phyloP scores from a whole-genome alignment of 2,797 vertebrate species.

The Aplochiton taeniatus region DNA sequence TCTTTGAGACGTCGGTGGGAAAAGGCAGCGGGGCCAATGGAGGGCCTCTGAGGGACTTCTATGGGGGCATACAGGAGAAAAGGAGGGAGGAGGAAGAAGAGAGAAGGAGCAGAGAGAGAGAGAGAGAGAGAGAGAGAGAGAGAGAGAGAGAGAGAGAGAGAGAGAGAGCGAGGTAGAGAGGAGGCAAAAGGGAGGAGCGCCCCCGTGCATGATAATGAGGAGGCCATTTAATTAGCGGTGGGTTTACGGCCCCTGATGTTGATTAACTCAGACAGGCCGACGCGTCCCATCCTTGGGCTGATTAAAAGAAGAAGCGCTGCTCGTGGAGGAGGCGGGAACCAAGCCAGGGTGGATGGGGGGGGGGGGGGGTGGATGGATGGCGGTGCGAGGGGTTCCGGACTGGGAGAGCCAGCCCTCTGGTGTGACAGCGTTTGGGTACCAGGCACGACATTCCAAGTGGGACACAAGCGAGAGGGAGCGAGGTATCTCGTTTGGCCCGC shows the following conservation, averaged over 20 bases:
- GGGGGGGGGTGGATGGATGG: constrained; percentile 15
- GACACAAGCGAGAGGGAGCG: constrained; percentile 41
- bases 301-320: constrained; percentile 72
- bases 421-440: too few species aligned
- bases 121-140: constrained; percentile 47
- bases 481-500: background rate
- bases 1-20: constrained; percentile 71
- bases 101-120: constrained; percentile 31
- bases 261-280: constrained; percentile 80
- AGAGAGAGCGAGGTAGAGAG: background rate
- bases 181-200: constrained; percentile 43
- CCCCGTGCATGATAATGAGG: constrained; percentile 79
- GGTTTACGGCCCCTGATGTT: constrained; percentile 78
- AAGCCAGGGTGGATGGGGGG: constrained; percentile 53
- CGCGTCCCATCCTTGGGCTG: constrained; percentile 72
- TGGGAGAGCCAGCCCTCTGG: too few species aligned
- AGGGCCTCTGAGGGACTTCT: constrained; percentile 60
- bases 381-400: too few species aligned
- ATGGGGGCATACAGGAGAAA: constrained; percentile 64
- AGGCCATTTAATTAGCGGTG: constrained; percentile 78
- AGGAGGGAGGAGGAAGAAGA: constrained; percentile 17
- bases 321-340: constrained; percentile 36
- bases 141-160: constrained; percentile 24
- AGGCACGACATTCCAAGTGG: too few species aligned
- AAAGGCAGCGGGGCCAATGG: constrained; percentile 57